Base-by-base conservation (phyloP, 2,113 vertebrate species). In the Hydropotes inermis region DNA sequence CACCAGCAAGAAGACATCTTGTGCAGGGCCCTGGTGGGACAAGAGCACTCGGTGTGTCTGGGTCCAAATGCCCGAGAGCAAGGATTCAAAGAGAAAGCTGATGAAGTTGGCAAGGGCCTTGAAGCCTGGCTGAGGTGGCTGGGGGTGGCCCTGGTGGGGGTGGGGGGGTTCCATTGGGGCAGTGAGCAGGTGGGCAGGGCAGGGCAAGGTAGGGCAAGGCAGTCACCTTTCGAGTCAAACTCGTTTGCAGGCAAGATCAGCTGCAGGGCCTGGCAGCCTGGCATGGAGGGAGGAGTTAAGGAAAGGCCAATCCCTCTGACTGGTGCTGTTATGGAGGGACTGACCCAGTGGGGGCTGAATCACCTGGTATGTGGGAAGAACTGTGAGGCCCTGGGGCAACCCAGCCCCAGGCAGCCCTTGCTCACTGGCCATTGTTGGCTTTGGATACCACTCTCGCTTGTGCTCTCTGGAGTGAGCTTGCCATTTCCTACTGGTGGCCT, bases 181-280 rank as follows among this genome's bases (percentile, higher is more conserved):
- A 96, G 58, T 57, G 94, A 95, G 78, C 85, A 52, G 85, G 87
- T 88, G 74, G 91, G 98, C 83, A 95, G 39, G 95, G 89, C 86
- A 78, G 92, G 89, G 96, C 89, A 95, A 70, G 91, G 94, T 50
- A 97, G 83, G 98, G 97, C 84, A 90, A 82, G 81, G 95, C 88
- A 95, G 84, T 94, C 33, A 95, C 97, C 36, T 4, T 98, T 95
- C 97, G 1, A 98, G 98, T 98, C 95, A 97, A 98, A 98, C 98
- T 45, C 70, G 96, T 98, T 98, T 94, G 57, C 52, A 95, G 88
- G 92, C 58, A 76, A 96, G 96, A 97, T 92, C 94, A 39, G 74
- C 87, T 97, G 81, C 89, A 87, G 95, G 96, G 90, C 96, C 97
- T 96, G 97, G 97, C 97, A 93, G 92, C 30, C 86, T 55, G 85